Base-by-base conservation (phyloP, 2,113 vertebrate species). In the Nothobranchius furzeri region DNA sequence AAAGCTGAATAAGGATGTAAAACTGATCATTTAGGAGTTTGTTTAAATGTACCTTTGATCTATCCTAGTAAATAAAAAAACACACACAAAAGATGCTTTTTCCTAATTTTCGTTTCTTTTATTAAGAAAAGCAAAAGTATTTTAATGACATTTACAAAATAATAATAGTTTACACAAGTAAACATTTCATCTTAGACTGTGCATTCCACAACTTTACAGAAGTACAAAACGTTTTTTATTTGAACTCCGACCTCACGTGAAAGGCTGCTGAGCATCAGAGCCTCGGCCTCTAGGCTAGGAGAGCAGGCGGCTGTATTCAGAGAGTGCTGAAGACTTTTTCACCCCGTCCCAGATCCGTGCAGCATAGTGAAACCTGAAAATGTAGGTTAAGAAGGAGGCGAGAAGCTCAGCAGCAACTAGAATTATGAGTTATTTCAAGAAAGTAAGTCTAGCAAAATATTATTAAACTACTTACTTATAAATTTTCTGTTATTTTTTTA, bases 261-360 rank as follows among this genome's bases (percentile, higher is more conserved):
- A 66, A 60, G 2, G n/a, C 9, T 6, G 12, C 9, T 1, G 30
- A n/a, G 24, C 6, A 54, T 54, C 0, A 60, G 17, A 20, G 11
- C 15, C 49, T 49, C 0, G 12, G 47, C 12, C 13, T 1, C 24
- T 9, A 2, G 13, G 54, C 63, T 64, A 67, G 36, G 64, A 61
- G 57, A 74, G 63, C 73, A 96, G 87, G 12, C 95, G 94, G 84
- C 95, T 95, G 87, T 97, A 97, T 74, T 97, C 95, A 0, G 95
- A 94, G 14, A 97, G 91, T 0, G 95, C 95, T 0, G 95, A 95
- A 2, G 95, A 96, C 75, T 97, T 97, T 54, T 95, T 96, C 67
- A 96, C 95, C 1, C 95, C 93, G 0, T 97, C 95, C 96, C 95
- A 97, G 89, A 97, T 97, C 30, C 95, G 93, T 59, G 95, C 94